Conservation (phyloP, 2,113 vertebrate species). For the Triplophysa tibetana region DNA sequence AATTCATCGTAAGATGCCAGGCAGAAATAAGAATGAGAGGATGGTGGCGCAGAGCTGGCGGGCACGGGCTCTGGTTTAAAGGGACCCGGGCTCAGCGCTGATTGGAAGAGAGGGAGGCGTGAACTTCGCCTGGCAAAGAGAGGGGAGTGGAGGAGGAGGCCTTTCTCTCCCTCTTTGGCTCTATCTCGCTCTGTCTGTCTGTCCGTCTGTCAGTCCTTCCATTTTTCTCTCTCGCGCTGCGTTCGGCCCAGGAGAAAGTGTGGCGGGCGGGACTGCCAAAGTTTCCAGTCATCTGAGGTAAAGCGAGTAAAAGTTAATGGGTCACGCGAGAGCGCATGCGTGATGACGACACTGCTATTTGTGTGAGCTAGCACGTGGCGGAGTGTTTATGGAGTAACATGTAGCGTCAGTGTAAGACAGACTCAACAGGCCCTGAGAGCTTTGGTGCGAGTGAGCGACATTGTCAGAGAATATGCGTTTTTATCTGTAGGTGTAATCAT, state of each 20-base stretch:
- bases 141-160: slow-evolving; percentile 56
- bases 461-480: neutral
- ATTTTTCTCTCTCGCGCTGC: slow-evolving; percentile 3
- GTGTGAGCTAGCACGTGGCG: slow-evolving; percentile 50
- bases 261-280: slow-evolving; percentile 61
- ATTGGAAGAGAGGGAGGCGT: slow-evolving; percentile 68
- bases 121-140: slow-evolving; percentile 40
- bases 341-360: neutral
- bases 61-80: slow-evolving; percentile 68
- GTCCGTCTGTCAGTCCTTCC: slow-evolving; percentile 30
- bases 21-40: neutral
- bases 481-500: neutral
- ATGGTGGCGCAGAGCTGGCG: slow-evolving; percentile 34
- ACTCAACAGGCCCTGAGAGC: slow-evolving; percentile 47
- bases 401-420: slow-evolving; percentile 53
- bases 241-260: slow-evolving; percentile 36
- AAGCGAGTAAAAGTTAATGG: slow-evolving; percentile 77
- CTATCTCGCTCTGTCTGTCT: neutral
- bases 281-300: slow-evolving; percentile 77
- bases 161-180: slow-evolving; percentile 33
- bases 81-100: slow-evolving; percentile 73
- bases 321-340: slow-evolving; percentile 67
- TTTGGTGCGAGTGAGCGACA: slow-evolving; percentile 43
- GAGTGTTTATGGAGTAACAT: slow-evolving; percentile 64
- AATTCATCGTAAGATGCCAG: neutral